Conservation (phyloP, 2,113 vertebrate species). For the Corvus moneduloides region DNA sequence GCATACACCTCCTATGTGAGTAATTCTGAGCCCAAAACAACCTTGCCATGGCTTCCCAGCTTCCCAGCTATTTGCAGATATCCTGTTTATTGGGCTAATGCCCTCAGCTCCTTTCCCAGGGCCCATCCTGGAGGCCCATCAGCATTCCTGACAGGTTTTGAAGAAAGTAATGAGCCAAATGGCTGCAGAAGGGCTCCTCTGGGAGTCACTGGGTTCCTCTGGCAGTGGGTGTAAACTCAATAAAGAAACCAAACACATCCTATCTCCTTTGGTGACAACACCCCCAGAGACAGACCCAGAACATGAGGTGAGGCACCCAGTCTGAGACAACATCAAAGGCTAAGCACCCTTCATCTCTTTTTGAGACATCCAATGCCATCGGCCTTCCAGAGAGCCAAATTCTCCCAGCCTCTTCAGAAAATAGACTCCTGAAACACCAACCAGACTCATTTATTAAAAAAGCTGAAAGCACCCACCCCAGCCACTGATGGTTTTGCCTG, state of each 20-base stretch:
- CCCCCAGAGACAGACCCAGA: not conserved
- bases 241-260: not conserved
- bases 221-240: not conserved
- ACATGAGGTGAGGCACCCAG: not conserved
- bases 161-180: not conserved
- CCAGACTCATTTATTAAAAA: not conserved
- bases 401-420: not conserved
- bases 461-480: not conserved
- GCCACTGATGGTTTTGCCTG: not conserved
- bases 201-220: not conserved
- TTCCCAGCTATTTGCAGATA: not conserved
- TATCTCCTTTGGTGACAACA: not conserved
- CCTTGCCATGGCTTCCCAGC: not conserved
- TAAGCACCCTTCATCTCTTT: not conserved
- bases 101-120: not conserved
- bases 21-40: not conserved
- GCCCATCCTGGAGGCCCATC: not conserved
- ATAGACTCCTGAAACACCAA: not conserved
- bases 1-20: rapidly evolving
- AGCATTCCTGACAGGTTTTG: not conserved
- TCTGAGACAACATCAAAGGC: not conserved
- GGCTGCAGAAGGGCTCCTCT: not conserved
- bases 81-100: rapidly evolving
- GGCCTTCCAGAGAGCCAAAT: not conserved
- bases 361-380: not conserved